Conservation (phyloP, 2,113 vertebrate genomes). For the Pelodiscus sinensis region DNA sequence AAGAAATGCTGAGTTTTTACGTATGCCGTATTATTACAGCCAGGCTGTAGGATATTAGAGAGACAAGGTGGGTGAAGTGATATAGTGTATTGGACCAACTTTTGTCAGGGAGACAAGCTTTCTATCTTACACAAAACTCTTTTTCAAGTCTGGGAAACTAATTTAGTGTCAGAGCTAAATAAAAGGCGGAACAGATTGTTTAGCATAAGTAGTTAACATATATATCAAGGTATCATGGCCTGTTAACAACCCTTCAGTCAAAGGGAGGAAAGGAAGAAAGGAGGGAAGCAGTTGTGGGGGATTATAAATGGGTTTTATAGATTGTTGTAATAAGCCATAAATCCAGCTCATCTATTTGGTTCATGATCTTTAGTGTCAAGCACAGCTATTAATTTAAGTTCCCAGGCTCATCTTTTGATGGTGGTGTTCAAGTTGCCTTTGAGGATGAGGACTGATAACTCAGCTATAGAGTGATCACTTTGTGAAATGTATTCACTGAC, state of each 20-base stretch:
- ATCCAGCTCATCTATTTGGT: neutral
- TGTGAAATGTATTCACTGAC: neutral
- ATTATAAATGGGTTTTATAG: neutral
- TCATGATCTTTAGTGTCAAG: neutral
- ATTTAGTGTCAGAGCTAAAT: neutral
- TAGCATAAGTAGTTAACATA: neutral
- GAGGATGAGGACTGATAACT: neutral
- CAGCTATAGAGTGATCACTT: neutral
- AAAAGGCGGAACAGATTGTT: neutral
- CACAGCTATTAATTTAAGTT: neutral
- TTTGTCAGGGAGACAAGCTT: neutral
- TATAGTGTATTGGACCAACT: neutral
- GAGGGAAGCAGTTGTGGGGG: neutral
- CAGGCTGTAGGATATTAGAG: neutral
- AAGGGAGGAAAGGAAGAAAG: neutral
- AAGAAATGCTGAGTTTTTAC: conserved; percentile 17
- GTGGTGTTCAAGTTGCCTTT: neutral
- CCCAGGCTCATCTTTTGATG: neutral
- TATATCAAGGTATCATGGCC: neutral
- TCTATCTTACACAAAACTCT: neutral
- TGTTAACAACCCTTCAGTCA: neutral
- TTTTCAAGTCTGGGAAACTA: neutral
- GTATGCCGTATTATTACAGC: neutral
- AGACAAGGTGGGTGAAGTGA: neutral
- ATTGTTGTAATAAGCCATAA: neutral